Conservation (phyloP, 2,888 invertebrate species). For the Heterodera filipjevi region DNA sequence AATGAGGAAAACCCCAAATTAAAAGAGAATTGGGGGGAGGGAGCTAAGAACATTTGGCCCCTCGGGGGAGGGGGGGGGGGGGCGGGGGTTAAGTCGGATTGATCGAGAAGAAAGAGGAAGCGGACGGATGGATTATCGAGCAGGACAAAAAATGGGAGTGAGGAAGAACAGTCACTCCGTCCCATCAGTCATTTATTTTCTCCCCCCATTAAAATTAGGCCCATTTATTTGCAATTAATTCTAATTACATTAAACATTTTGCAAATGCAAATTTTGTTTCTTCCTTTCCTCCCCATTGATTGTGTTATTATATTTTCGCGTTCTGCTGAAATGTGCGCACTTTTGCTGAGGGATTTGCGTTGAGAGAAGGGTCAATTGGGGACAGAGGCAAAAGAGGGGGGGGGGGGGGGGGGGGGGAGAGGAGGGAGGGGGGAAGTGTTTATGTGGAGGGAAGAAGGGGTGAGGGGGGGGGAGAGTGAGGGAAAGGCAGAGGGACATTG, state of each 20-base stretch:
- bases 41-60: neutral
- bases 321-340: constrained; percentile 3
- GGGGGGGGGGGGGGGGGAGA: neutral
- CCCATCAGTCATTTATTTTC: neutral
- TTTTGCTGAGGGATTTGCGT: neutral
- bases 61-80: neutral
- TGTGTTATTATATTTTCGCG: neutral
- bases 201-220: neutral
- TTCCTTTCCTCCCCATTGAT: neutral
- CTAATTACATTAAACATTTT: neutral
- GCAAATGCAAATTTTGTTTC: too few relatives aligned
- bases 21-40: neutral
- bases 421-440: neutral
- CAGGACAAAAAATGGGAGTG: neutral
- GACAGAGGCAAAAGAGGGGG: neutral
- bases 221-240: neutral
- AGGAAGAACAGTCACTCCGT: neutral
- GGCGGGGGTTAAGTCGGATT: neutral
- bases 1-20: constrained; percentile 3
- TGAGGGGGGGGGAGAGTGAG: neutral
- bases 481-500: too few relatives aligned
- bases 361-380: neutral
- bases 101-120: neutral
- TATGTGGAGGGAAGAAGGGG: neutral
- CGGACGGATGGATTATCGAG: neutral